Base-by-base conservation (phyloP, 2,888 invertebrate genomes). In the Leptinotarsa peninsularis region DNA sequence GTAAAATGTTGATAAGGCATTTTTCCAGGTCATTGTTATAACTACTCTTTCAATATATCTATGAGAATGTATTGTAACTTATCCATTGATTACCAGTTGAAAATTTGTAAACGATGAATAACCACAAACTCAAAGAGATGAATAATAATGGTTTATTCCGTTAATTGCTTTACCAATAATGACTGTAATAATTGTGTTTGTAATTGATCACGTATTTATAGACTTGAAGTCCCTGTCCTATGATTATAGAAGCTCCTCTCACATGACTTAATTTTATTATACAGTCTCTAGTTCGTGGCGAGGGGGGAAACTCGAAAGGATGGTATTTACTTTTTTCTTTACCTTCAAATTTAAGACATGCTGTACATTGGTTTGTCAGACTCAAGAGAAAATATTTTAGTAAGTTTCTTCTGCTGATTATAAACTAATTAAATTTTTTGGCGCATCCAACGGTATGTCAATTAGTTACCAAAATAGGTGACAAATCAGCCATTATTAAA, bases 141-240 rank as follows among this genome's bases (percentile, higher is more conserved):
- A 23, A 21, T 14, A 15, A 15, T 58, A 58, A 58, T 23, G 3
- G 58, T 13, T 23, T 58, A 27, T 43, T 27, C 10, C 18, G 17
- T 33, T 33, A 43, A 33, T 43, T 63, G n/a, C 3, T 10, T 43
- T 63, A 3, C 63, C 43, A n/a, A 43, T 27, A 18, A 63, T 43
- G 17, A 33, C n/a, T 33, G 13, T 0, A n/a, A 27, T 33, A 27
- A 63, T 27, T 63, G 63, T 33, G 15, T n/a, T 18, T 54, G 18
- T 56, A 70, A 23, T 70, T 70, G 58, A 70, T 69, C 27, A n/a
- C 54, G 54, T 43, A 27, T 54, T 56, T 54, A 49, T 43, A 69
- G 70, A 73, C 56, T 67, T 54, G 71, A 73, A 73, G 71, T 73
- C 76, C 72, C 73, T 73, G 76, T 73, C 72, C 66, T 67, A 66